A percentile compares a stretch with the other conserved stretches of the same genome.
Evolutionary conservation across 1,140 invertebrate species (phyloP).

Genomic region (Drosophila carrolli): DNA sequence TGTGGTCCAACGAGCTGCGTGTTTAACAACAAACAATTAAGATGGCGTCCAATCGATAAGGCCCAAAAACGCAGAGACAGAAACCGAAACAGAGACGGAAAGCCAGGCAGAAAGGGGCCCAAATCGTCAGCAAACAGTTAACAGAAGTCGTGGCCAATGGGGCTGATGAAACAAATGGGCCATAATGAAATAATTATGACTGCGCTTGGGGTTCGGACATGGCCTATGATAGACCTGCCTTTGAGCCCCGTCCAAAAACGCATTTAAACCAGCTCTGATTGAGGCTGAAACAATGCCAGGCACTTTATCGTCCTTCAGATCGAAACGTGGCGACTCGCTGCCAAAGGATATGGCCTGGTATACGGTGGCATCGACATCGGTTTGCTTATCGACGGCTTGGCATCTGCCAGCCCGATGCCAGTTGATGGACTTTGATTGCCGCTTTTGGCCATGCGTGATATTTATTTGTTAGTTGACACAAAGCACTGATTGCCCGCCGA

Average conservation of each 20-base stretch:
- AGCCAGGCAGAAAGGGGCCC: conserved; percentile 6
- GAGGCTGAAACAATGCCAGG: conserved; percentile 58
- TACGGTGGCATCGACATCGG: conserved; percentile 23
- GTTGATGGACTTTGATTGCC: conserved; percentile 79
- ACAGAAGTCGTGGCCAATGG: conserved; percentile 70
- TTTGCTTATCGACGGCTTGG: conserved; percentile 63
- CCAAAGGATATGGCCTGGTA: conserved; percentile 38
- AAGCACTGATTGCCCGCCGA: conserved; percentile 59
- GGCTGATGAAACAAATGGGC: conserved; percentile 78
- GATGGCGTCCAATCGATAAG: conserved; percentile 82
- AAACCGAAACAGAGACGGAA: conserved; percentile 25
- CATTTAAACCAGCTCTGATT: conserved; percentile 73
- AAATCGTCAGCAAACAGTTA: conserved; percentile 54
- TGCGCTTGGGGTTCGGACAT: conserved; percentile 59
- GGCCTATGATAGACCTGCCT: conserved; percentile 39
- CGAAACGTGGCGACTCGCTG: conserved; percentile 51
- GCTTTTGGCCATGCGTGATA: conserved; percentile 82
- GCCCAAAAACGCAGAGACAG: conserved; percentile 49
- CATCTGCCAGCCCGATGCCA: conserved; percentile 64
- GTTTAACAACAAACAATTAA: conserved; percentile 84
- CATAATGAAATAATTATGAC: conserved; percentile 84
- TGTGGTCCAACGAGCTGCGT: conserved; percentile 58
- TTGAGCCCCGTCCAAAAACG: conserved; percentile 52
- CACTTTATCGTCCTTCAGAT: conserved; percentile 61
- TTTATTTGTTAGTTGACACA: conserved; percentile 84